phyloP scores from a whole-genome alignment of 2,113 vertebrate genomes.

The Thamnophis sirtalis region DNA sequence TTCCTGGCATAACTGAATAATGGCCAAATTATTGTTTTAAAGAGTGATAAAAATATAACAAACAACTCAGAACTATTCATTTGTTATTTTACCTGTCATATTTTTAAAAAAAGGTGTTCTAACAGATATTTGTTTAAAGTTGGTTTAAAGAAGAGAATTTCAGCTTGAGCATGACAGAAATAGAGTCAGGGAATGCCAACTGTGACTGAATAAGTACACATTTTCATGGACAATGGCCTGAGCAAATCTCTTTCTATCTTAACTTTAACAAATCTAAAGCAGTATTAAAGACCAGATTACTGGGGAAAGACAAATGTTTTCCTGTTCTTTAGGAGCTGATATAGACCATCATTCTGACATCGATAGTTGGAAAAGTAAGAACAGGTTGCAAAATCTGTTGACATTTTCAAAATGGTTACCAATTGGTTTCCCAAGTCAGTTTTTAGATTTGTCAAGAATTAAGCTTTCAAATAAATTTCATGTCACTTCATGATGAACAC shows the following conservation, averaged over 20 bases:
- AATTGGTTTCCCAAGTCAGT: not conserved
- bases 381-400: not conserved
- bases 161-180: not conserved
- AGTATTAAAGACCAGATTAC: not conserved
- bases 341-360: not conserved
- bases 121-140: not conserved
- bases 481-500: not conserved
- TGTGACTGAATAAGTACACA: not conserved
- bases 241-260: not conserved
- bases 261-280: not conserved
- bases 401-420: not conserved
- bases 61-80: not conserved
- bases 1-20: not conserved
- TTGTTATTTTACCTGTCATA: not conserved
- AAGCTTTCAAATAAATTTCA: not conserved
- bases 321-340: not conserved
- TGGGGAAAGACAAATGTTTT: not conserved
- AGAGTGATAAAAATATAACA: not conserved
- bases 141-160: not conserved
- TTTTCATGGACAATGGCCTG: not conserved
- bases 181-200: not conserved
- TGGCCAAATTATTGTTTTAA: not conserved
- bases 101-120: not conserved
- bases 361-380: not conserved
- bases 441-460: not conserved